Evolutionary conservation across 2,797 vertebrate genomes (phyloP).

Genomic region (Eremophila alpestris): DNA sequence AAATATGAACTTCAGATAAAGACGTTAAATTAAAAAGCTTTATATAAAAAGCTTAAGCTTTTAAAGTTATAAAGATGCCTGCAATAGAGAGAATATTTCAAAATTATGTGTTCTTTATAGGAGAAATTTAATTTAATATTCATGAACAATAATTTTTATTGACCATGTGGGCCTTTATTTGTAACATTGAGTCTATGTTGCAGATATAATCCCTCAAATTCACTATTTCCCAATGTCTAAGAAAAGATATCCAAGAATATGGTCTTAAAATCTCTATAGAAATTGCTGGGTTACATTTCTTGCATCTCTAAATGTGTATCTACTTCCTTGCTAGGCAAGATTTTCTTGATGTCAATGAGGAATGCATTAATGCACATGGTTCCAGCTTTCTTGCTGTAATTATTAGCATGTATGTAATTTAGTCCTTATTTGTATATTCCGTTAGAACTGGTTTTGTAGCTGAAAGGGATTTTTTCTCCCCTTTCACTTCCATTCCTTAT

Average conservation of each 20-base stretch:
- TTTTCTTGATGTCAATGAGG: background rate
- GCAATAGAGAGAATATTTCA: background rate
- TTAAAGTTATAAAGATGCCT: background rate
- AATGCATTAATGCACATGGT: background rate
- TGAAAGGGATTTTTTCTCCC: background rate
- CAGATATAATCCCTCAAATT: background rate
- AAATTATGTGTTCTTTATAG: background rate
- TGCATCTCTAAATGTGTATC: background rate
- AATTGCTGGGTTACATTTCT: background rate
- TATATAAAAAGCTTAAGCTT: background rate
- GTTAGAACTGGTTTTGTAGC: background rate
- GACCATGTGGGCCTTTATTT: background rate
- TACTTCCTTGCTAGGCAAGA: background rate
- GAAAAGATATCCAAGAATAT: background rate
- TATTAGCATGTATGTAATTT: background rate
- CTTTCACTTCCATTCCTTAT: background rate
- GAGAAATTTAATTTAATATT: background rate
- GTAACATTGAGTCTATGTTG: background rate
- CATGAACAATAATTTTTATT: background rate
- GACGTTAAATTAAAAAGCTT: background rate
- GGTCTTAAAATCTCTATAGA: background rate
- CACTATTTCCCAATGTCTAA: background rate
- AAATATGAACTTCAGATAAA: background rate
- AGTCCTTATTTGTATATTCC: background rate
- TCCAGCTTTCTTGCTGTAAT: background rate